Percentiles rank a stretch among this genome's conserved stretches.
These are phyloP conservation scores for Diprion similis DNA, from an alignment of 1,140 invertebrate genomes.

Conservation along the genomic window DNA sequence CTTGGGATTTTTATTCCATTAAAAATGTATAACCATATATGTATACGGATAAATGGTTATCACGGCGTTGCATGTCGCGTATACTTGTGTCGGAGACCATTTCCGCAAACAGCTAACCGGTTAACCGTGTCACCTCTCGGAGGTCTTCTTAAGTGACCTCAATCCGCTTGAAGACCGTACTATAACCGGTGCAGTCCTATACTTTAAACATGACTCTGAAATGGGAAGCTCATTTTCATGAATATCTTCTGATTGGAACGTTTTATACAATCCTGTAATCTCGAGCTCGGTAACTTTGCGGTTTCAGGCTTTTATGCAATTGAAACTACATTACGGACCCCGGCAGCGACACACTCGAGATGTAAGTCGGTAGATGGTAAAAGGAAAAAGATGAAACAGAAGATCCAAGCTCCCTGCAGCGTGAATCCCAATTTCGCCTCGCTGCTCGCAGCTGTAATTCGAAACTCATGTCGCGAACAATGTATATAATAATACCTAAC, in stretches of 20 bases:
- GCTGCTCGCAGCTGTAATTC: neutral
- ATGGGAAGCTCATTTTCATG: conserved; percentile 3
- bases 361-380: neutral
- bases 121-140: neutral
- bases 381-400: neutral
- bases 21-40: no score
- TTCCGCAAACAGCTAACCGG: neutral
- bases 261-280: neutral
- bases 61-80: no score
- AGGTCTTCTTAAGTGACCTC: neutral
- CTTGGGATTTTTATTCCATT: no score
- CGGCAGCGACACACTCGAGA: neutral
- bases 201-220: neutral
- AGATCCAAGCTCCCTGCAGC: neutral
- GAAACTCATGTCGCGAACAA: neutral
- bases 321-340: neutral
- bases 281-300: neutral
- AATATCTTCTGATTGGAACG: neutral
- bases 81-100: neutral
- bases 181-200: neutral
- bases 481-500: neutral
- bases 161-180: neutral
- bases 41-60: no score
- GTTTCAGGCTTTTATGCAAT: neutral
- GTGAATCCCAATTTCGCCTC: neutral